These are phyloP conservation scores for Ariolimax columbianus DNA, from an alignment of 2,888 invertebrate genomes.

Conservation along the genomic window DNA sequence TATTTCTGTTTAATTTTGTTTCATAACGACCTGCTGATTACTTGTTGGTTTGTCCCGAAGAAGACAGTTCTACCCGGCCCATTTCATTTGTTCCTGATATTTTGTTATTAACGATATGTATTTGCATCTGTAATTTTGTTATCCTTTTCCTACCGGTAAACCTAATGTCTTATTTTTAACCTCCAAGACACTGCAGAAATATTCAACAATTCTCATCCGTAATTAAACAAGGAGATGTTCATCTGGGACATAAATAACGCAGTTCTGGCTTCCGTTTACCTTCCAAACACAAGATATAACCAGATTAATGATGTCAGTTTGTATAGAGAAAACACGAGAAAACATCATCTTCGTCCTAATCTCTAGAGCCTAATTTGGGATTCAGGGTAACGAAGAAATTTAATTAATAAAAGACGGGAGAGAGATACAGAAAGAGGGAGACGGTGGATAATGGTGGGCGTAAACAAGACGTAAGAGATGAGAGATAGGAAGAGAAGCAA, in stretches of 20 bases:
- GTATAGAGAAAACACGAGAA: not conserved
- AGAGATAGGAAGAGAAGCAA: too few relatives aligned
- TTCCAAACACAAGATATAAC: not conserved
- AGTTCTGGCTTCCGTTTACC: not conserved
- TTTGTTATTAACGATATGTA: too few relatives aligned
- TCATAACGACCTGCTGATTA: too few relatives aligned
- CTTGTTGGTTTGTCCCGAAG: too few relatives aligned
- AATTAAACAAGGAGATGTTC: not conserved
- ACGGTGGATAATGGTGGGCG: not conserved
- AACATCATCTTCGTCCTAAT: not conserved
- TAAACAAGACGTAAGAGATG: too few relatives aligned
- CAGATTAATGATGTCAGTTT: not conserved
- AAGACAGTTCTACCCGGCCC: too few relatives aligned
- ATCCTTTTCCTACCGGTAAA: too few relatives aligned
- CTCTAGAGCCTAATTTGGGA: not conserved
- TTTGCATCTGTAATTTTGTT: too few relatives aligned
- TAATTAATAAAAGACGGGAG: not conserved
- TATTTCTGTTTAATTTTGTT: too few relatives aligned
- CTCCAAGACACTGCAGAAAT: too few relatives aligned
- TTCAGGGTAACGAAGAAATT: not conserved
- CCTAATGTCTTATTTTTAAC: too few relatives aligned
- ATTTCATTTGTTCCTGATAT: too few relatives aligned
- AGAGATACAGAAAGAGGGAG: not conserved
- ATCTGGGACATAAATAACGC: not conserved
- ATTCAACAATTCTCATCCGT: not conserved